A percentile compares a stretch with the other conserved stretches of the same genome.
Evolutionary conservation across 2,888 invertebrate genomes (phyloP).

Genomic region (Nomada lathburiana): DNA sequence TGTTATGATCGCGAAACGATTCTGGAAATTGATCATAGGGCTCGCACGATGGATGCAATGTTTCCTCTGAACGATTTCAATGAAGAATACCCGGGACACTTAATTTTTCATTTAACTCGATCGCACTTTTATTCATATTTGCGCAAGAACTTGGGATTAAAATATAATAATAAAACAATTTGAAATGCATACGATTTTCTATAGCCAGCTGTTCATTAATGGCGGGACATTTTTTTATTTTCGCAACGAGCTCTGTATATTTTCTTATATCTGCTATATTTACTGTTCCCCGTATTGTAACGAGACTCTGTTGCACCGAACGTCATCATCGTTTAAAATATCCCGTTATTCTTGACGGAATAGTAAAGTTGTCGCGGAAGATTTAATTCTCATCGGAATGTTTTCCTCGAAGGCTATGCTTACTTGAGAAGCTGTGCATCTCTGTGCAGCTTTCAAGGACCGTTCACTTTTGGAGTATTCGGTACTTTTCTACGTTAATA

Average conservation of each 20-base stretch:
- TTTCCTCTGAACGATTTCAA: too few species aligned
- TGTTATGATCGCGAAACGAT: background rate
- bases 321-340: slow-evolving; percentile 10
- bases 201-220: too few species aligned
- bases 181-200: too few species aligned
- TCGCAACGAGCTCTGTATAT: too few species aligned
- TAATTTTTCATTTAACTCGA: too few species aligned
- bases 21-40: background rate
- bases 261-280: background rate
- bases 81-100: too few species aligned
- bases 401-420: background rate
- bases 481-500: too few species aligned
- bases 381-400: background rate
- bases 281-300: background rate
- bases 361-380: background rate
- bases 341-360: background rate
- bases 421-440: background rate
- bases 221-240: too few species aligned
- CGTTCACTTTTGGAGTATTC: background rate
- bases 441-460: background rate
- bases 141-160: too few species aligned
- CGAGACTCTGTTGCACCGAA: background rate
- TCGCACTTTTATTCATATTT: too few species aligned
- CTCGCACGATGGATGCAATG: background rate
- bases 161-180: too few species aligned